Percentiles rank a stretch among this genome's conserved stretches.
Evolutionary conservation across 1,140 invertebrate genomes (phyloP).

Genomic region (Patella vulgata): DNA sequence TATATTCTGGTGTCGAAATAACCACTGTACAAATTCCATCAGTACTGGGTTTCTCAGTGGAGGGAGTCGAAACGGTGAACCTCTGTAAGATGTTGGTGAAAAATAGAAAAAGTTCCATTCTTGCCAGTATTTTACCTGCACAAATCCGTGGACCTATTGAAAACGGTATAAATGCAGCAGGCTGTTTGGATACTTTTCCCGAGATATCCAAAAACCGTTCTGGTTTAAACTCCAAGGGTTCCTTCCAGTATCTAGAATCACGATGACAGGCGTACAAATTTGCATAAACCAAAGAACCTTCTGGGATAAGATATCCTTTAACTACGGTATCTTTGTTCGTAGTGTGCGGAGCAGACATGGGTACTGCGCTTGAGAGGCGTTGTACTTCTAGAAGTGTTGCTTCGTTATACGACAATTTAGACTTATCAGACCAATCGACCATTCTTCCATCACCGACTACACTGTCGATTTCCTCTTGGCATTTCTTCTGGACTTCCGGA

Average conservation of each 20-base stretch:
- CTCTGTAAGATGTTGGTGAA: no score
- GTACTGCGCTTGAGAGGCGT: slow-evolving; percentile 15
- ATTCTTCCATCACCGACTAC: slow-evolving; percentile 72
- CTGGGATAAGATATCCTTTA: slow-evolving; percentile 20
- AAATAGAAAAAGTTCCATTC: no score
- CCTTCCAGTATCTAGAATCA: no score
- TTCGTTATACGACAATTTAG: slow-evolving; percentile 44
- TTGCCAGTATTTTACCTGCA: slow-evolving; percentile 28
- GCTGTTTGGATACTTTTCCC: slow-evolving; percentile 27
- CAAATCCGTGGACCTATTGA: no score
- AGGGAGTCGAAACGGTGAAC: slow-evolving; percentile 18
- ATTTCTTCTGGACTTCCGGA: no score
- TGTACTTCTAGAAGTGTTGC: slow-evolving; percentile 35
- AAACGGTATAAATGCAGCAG: no score
- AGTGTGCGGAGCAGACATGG: no score
- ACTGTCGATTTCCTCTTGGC: no score
- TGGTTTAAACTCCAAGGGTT: slow-evolving; percentile 25
- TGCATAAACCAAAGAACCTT: slow-evolving; percentile 20
- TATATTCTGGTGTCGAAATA: no score
- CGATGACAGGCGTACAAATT: slow-evolving; percentile 22
- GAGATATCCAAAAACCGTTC: slow-evolving; percentile 22
- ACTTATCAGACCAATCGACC: no score
- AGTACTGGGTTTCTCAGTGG: no score
- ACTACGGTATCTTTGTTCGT: no score
- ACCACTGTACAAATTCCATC: slow-evolving; percentile 6